Evolutionary conservation across 53 echinoderm and acorn worm species (phyloP).

Genomic region (Mesocentrotus franciscanus): DNA sequence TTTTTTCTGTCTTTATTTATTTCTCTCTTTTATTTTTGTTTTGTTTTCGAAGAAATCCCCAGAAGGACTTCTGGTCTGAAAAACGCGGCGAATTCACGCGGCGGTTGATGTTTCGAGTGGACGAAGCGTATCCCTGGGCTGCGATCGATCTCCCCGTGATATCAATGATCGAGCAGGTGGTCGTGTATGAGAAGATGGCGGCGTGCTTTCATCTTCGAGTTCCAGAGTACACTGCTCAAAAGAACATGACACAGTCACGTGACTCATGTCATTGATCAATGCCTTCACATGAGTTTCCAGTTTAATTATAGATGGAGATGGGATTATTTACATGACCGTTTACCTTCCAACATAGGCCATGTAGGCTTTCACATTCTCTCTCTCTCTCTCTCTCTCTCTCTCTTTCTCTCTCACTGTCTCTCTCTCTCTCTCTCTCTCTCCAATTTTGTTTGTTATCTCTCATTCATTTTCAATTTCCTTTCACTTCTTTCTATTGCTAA

Average conservation of each 20-base stretch:
- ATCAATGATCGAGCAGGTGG: constrained; percentile 14
- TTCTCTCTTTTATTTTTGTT: not conserved
- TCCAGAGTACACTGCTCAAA: not conserved
- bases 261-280: constrained; percentile 11
- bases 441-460: too few species aligned
- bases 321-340: not conserved
- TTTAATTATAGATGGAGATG: not conserved
- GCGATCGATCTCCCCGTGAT: not conserved
- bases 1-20: not conserved
- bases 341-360: not conserved
- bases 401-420: not conserved
- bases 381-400: constrained; percentile 10
- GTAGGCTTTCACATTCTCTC: not conserved
- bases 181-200: not conserved
- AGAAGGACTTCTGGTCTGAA: not conserved
- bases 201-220: not conserved
- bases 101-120: not conserved
- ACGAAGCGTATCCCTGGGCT: not conserved
- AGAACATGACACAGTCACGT: not conserved
- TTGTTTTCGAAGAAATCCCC: not conserved
- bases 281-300: not conserved
- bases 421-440: not conserved
- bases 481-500: too few species aligned
- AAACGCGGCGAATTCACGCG: not conserved
- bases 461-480: not conserved